Conservation (phyloP, 2,888 invertebrate genomes). For the Priocnemis perturbator region DNA sequence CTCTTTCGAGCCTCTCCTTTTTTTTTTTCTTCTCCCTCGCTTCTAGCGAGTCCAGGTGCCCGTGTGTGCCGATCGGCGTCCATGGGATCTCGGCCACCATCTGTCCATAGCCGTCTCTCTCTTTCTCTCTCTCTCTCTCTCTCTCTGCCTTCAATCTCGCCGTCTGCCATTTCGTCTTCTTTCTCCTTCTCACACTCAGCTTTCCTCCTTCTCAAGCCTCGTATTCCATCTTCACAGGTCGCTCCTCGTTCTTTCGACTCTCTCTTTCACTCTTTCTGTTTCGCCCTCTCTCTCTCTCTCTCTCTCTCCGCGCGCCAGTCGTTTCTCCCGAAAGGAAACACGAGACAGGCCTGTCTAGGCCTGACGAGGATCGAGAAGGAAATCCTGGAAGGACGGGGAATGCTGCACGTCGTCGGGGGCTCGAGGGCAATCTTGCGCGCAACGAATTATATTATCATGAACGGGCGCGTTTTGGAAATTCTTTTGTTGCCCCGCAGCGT, state of each 20-base stretch:
- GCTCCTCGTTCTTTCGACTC: too few species aligned
- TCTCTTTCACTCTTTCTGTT: conserved; percentile 1
- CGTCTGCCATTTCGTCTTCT: conserved; percentile 5
- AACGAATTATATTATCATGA: conserved; percentile 1
- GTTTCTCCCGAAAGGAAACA: conserved; percentile 19
- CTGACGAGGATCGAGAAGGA: background rate
- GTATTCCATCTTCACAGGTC: background rate
- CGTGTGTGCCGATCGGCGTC: conserved; percentile 12
- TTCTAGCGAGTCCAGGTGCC: conserved; percentile 19
- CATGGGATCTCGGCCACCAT: conserved; percentile 26
- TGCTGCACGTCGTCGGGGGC: conserved; percentile 7
- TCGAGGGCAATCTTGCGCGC: conserved; percentile 1
- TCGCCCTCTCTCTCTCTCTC: conserved; percentile 1
- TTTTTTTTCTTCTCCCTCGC: conserved; percentile 10
- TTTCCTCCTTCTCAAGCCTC: background rate
- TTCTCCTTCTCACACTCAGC: background rate
- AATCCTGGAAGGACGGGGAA: conserved; percentile 6
- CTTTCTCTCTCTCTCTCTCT: too few species aligned
- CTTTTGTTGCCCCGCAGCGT: background rate
- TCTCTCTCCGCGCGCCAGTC: conserved; percentile 12
- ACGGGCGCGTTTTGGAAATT: background rate
- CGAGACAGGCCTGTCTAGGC: conserved; percentile 10
- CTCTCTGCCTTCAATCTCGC: conserved; percentile 2
- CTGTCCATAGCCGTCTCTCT: conserved; percentile 27
- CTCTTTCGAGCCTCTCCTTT: background rate